Base-by-base conservation (phyloP, 2,888 invertebrate species). In the Protula sp. region DNA sequence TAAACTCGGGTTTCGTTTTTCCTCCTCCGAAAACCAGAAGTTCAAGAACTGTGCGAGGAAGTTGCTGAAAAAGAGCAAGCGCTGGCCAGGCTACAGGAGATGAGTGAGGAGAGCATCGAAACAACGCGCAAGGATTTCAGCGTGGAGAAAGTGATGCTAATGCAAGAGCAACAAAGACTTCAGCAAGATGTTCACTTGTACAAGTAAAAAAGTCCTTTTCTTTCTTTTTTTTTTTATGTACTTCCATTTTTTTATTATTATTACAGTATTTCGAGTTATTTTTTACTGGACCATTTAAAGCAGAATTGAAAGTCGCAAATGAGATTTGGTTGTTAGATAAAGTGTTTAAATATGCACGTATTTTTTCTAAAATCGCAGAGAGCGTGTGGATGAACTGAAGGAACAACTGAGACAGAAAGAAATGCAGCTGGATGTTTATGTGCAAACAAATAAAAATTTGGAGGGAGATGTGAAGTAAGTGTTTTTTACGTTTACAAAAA, bases 11-110 rank as follows among this genome's bases (percentile, higher is more conserved):
- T n/a, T n/a, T n/a, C n/a, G n/a, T n/a, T n/a, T n/a, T n/a, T n/a
- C n/a, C n/a, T n/a, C n/a, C n/a, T n/a, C n/a, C n/a, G n/a, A n/a
- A n/a, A 38, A 38, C 14, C 57, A 77, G 76, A 76, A 53, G 72
- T 74, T 61, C 74, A 76, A 53, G 72, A 72, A 27, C 67, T 75
- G 63, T 73, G 73, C 60, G 58, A 70, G 3, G 68, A 72, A 29
- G 58, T 76, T 38, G 70, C 70, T 14, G 75, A 76, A 52, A 75
- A 75, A 57, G 75, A 77, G 57, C 59, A 71, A 28, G 61, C 65
- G 29, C 65, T 74, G 14, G 54, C 54, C 3, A 70, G 72, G 22
- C 61, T 70, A 2, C 64, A 68, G 55, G 70, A 70, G 54, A 69
- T 70, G 55, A 68, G 59, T 48, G 70, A 70, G 14, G 64, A 61